phyloP scores from a whole-genome alignment of 2,797 vertebrate genomes.

The Pseudocheirus occidentalis region DNA sequence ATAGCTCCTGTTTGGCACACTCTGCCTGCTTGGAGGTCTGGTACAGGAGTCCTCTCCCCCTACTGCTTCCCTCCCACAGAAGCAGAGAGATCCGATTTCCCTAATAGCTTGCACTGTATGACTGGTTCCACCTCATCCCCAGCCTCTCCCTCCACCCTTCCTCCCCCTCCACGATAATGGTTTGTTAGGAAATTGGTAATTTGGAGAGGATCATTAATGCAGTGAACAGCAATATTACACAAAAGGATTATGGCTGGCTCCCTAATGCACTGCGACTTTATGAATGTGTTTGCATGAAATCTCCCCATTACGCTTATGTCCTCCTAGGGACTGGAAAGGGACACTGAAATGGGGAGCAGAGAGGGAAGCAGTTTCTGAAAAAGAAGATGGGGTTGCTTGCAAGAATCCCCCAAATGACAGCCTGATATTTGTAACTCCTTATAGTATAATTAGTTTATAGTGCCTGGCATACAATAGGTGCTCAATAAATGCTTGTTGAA shows the following conservation, averaged over 20 bases:
- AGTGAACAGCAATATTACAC: constrained; percentile 17
- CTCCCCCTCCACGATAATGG: constrained; percentile 18
- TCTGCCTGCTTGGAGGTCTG: not conserved
- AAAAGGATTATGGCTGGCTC: constrained; percentile 14
- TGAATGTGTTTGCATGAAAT: constrained; percentile 46
- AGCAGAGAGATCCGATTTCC: accelerated
- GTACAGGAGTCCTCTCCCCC: not conserved
- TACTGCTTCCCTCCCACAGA: not conserved
- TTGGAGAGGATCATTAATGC: constrained; percentile 27
- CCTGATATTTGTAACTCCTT: not conserved
- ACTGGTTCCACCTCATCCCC: not conserved
- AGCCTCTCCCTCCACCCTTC: not conserved
- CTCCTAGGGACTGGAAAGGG: not conserved
- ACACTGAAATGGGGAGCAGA: not conserved
- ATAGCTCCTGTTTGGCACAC: not conserved
- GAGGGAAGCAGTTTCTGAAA: not conserved
- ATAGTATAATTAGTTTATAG: not conserved
- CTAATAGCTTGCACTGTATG: not conserved
- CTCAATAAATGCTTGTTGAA: not conserved
- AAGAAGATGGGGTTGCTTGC: not conserved
- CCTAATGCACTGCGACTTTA: constrained; percentile 4
- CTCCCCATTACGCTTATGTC: not conserved
- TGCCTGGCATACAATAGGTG: not conserved
- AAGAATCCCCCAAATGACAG: not conserved
- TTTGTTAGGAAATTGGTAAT: constrained; percentile 46